These are phyloP conservation scores for Paratrypauchen microcephalus DNA, from an alignment of 2,797 vertebrate species.

Conservation along the genomic window DNA sequence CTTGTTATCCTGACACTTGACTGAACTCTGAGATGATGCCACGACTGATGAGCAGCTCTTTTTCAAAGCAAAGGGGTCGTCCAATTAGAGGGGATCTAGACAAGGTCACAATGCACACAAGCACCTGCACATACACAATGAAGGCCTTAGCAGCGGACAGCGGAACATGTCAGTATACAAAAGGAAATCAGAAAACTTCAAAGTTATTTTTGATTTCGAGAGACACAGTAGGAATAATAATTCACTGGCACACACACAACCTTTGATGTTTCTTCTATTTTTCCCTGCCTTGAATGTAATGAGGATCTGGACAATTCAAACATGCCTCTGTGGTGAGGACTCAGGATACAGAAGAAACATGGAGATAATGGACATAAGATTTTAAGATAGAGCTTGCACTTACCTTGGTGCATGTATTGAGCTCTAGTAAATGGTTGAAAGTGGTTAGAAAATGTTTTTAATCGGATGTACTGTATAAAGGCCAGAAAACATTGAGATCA, in stretches of 20 bases:
- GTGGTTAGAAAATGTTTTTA: not conserved
- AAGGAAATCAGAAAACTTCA: slow-evolving; percentile 73
- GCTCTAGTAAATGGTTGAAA: not conserved
- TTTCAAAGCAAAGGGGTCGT: slow-evolving; percentile 62
- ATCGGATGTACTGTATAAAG: not conserved
- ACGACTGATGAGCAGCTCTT: slow-evolving; percentile 49
- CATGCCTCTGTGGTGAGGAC: slow-evolving; percentile 41
- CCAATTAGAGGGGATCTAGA: slow-evolving; percentile 63
- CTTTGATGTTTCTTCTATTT: slow-evolving; percentile 70
- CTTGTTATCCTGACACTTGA: slow-evolving; percentile 61
- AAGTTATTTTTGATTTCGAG: slow-evolving; percentile 74
- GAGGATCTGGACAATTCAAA: slow-evolving; percentile 49
- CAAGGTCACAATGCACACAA: slow-evolving; percentile 56
- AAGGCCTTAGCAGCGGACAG: slow-evolving; percentile 51
- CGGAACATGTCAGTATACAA: slow-evolving; percentile 58
- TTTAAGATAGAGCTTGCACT: not conserved
- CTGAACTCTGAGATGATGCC: slow-evolving; percentile 55
- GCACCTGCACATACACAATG: slow-evolving; percentile 64
- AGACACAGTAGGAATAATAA: slow-evolving; percentile 65
- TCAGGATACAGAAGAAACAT: slow-evolving; percentile 24
- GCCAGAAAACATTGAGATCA: not conserved
- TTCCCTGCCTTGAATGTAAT: slow-evolving; percentile 58
- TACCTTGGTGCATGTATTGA: not conserved
- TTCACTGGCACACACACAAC: slow-evolving; percentile 54
- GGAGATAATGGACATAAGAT: slow-evolving; percentile 21